A percentile compares a stretch with the other conserved stretches of the same genome.
Conservation (phyloP, 2,113 vertebrate genomes). For the Platichthys flesus region DNA sequence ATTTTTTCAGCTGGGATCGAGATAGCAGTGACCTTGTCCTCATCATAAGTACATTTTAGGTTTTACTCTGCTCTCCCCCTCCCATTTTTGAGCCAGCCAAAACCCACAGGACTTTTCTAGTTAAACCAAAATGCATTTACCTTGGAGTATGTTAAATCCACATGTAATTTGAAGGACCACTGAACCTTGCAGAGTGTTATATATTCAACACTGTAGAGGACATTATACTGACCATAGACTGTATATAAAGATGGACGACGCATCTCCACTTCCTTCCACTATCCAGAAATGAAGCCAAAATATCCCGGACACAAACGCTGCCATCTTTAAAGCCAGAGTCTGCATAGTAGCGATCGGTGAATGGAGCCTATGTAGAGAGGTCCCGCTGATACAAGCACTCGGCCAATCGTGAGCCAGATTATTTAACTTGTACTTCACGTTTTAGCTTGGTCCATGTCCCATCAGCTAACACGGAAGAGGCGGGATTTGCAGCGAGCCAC, state of each 20-base stretch:
- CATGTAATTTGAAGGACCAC: conserved; percentile 3
- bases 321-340: too few relatives aligned
- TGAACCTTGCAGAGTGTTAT: not conserved
- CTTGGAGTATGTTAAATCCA: not conserved
- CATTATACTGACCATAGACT: not conserved
- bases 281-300: too few relatives aligned
- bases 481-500: too few relatives aligned
- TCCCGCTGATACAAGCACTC: too few relatives aligned
- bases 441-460: too few relatives aligned
- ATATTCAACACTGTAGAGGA: not conserved
- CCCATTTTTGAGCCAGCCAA: conserved; percentile 14
- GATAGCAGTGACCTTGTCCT: conserved; percentile 3
- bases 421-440: too few relatives aligned
- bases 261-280: too few relatives aligned
- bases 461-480: too few relatives aligned
- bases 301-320: too few relatives aligned
- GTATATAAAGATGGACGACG: not conserved
- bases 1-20: conserved; percentile 11
- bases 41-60: not conserved
- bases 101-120: conserved; percentile 6
- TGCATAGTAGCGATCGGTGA: too few relatives aligned
- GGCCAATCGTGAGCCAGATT: too few relatives aligned
- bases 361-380: too few relatives aligned
- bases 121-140: not conserved
- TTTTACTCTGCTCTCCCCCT: not conserved